These are phyloP conservation scores for Malurus leucopterus DNA, from an alignment of 2,797 vertebrate species.

Conservation along the genomic window DNA sequence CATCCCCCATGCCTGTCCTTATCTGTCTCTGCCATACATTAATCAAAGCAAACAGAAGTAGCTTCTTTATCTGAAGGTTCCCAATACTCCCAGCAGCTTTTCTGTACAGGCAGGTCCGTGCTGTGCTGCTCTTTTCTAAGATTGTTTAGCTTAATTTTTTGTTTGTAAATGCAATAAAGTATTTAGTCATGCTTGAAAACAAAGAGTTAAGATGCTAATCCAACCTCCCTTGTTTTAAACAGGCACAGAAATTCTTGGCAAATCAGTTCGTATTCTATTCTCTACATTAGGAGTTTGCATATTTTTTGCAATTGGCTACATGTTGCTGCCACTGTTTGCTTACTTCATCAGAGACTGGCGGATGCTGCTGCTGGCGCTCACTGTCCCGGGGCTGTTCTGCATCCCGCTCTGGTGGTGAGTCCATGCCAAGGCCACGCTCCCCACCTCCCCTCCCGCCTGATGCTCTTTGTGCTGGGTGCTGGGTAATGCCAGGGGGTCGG, in stretches of 20 bases:
- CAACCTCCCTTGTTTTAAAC: slow-evolving; percentile 69
- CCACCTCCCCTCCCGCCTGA: background rate
- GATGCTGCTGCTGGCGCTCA: slow-evolving; percentile 79
- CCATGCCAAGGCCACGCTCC: background rate
- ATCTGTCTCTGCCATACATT: background rate
- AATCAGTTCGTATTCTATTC: slow-evolving; percentile 79
- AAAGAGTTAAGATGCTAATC: slow-evolving; percentile 60
- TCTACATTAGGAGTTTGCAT: slow-evolving; percentile 83
- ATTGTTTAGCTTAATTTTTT: background rate
- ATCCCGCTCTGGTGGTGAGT: slow-evolving; percentile 91
- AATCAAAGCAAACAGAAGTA: background rate
- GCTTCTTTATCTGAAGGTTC: background rate
- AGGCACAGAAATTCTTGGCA: slow-evolving; percentile 87
- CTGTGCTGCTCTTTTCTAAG: background rate
- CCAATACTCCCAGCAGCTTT: background rate
- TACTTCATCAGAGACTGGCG: slow-evolving; percentile 87
- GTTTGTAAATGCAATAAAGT: slow-evolving; percentile 34
- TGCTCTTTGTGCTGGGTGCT: background rate
- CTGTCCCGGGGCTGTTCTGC: slow-evolving; percentile 76
- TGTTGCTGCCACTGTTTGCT: slow-evolving; percentile 84
- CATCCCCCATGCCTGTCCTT: background rate
- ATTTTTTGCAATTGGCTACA: slow-evolving; percentile 87
- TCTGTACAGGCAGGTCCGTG: background rate
- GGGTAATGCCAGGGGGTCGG: background rate
- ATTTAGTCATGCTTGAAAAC: background rate